Percentiles rank a stretch among this genome's conserved stretches.
phyloP scores from a whole-genome alignment of 2,113 vertebrate genomes.

The Callospermophilus lateralis region DNA sequence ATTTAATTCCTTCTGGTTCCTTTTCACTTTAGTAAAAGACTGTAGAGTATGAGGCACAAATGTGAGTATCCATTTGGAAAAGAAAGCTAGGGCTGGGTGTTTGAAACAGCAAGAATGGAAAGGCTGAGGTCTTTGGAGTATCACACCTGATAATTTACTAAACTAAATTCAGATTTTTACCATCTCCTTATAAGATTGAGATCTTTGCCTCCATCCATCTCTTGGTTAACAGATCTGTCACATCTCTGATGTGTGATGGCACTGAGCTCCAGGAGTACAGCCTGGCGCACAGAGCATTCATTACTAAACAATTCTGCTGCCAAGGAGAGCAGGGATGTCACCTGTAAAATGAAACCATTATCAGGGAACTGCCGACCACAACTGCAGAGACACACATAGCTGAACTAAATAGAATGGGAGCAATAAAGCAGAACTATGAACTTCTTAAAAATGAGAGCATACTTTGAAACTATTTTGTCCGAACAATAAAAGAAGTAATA shows the following conservation, averaged over 20 bases:
- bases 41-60: not conserved
- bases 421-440: not conserved
- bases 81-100: not conserved
- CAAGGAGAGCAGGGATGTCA: not conserved
- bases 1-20: not conserved
- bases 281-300: not conserved
- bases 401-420: not conserved
- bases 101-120: not conserved
- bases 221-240: not conserved
- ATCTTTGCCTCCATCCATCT: not conserved
- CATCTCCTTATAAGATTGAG: not conserved
- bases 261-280: not conserved
- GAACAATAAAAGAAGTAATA: not conserved
- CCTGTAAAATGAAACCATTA: not conserved
- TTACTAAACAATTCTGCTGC: not conserved
- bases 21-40: conserved; percentile 6
- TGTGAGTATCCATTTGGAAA: not conserved
- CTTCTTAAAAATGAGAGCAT: not conserved
- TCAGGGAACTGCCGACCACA: not conserved
- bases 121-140: not conserved
- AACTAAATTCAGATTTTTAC: not conserved
- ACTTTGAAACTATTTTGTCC: not conserved
- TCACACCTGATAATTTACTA: not conserved
- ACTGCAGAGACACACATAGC: not conserved
- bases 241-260: not conserved